Evolutionary conservation across 2,113 vertebrate genomes (phyloP).

Genomic region (Tetrao urogallus): DNA sequence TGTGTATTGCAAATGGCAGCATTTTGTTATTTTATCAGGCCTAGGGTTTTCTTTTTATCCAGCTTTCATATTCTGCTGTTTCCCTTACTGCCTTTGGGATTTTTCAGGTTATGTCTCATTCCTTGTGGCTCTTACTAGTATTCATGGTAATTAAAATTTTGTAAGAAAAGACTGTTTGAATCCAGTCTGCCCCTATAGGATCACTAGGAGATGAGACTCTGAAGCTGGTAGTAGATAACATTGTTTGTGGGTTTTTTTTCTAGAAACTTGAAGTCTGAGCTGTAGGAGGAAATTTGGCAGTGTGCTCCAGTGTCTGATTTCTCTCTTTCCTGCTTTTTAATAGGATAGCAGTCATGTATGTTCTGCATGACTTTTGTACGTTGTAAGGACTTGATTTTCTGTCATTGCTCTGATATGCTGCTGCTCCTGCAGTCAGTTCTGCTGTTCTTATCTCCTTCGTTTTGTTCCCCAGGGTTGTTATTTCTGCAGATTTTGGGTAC

Average conservation of each 20-base stretch:
- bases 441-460: neutral
- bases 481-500: neutral
- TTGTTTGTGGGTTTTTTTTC: neutral
- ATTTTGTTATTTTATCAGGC: neutral
- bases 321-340: neutral
- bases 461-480: neutral
- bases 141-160: neutral
- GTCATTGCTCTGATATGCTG: neutral
- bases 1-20: neutral
- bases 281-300: neutral
- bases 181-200: neutral
- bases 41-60: neutral
- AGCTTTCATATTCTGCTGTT: neutral
- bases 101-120: neutral
- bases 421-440: neutral
- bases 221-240: neutral
- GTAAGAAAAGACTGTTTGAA: neutral
- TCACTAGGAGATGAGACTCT: neutral
- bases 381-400: constrained; percentile 15
- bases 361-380: neutral
- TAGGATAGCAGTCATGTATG: neutral
- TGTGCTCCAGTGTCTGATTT: neutral
- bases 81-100: neutral
- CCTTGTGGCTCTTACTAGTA: neutral
- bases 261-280: neutral